Percentiles rank a stretch among this genome's conserved stretches.
Evolutionary conservation across 2,797 vertebrate species (phyloP).

Genomic region (Sorex maritimensis): DNA sequence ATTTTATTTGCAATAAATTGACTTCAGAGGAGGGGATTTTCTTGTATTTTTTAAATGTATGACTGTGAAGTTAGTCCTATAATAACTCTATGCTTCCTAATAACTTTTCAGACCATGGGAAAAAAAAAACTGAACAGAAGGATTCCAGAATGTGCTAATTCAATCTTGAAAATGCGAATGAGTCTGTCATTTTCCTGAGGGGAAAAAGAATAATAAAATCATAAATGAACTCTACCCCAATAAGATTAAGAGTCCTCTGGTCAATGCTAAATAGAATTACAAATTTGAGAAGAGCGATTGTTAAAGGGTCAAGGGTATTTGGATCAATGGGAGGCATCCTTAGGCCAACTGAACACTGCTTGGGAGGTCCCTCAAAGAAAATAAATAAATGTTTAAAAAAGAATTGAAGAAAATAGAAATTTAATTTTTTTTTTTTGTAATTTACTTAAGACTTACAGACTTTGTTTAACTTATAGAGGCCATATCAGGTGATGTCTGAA

Average conservation of each 20-base stretch:
- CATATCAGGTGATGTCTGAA: too few relatives aligned
- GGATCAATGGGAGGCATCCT: too few relatives aligned
- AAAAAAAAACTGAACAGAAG: not conserved
- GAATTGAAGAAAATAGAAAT: not conserved
- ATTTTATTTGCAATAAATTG: not conserved
- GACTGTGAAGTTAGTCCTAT: not conserved
- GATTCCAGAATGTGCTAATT: not conserved
- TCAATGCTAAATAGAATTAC: not conserved
- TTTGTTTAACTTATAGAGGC: too few relatives aligned
- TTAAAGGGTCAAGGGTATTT: too few relatives aligned
- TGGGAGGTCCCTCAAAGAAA: too few relatives aligned
- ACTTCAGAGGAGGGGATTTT: not conserved
- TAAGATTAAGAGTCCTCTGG: not conserved
- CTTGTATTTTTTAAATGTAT: slow-evolving; percentile 33
- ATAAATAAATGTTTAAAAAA: slow-evolving; percentile 39
- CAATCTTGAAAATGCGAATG: slow-evolving; percentile 9
- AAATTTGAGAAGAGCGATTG: too few relatives aligned
- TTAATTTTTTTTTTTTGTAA: slow-evolving; percentile 21
- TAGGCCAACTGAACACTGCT: too few relatives aligned
- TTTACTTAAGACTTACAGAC: not conserved
- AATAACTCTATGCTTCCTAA: not conserved
- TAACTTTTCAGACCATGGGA: not conserved
- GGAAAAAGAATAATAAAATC: not conserved
- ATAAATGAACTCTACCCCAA: not conserved
- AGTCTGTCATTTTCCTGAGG: too few relatives aligned